Evolutionary conservation across 2,113 vertebrate genomes (phyloP), one percentile per base, ranked within the genome.

Genomic region (Psittacara wagleri): DNA sequence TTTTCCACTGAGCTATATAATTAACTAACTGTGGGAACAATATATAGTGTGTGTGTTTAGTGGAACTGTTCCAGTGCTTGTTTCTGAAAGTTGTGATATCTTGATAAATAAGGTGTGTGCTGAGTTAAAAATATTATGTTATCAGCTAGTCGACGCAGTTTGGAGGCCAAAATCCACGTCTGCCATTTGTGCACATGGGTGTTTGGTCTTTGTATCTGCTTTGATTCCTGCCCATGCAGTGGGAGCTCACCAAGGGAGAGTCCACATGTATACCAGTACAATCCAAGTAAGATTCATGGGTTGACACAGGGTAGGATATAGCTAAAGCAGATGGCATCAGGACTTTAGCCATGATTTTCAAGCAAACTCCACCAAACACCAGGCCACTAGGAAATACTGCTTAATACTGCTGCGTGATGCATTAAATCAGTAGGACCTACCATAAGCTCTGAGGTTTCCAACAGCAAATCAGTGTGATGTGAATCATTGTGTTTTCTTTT

Each of bases 41-140:
- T 80, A 28, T 74, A 51, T 62, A 69, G 28, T 33, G 46, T 63
- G 49, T 94, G 43, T 90, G 43, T 83, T 88, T 59, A 54, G 75
- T 91, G 91, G 92, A 86, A 89, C 74, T 59, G 23, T 66, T 94
- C 74, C 79, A 67, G 31, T 48, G 46, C 83, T 94, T 84, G 29
- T 95, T 92, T 85, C 74, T 86, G 44, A 67, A 84, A 83, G 78
- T 54, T 83, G 31, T 81, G 57, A 24, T 59, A 25, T 82, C 89
- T 92, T 92, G 93, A 83, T 86, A 84, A 95, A 92, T 83, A 90
- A 95, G 68, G 85, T 81, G 86, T 74, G n/a, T 69, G 35, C 61
- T 44, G 83, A 80, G 63, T 88, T 64, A 68, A 66, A 93, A 92
- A 80, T 35, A 52, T 54, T 67, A 24, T 79, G 90, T 83, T 82